phyloP scores from a whole-genome alignment of 1,140 invertebrate species.

The Zaprionus tsacasi region DNA sequence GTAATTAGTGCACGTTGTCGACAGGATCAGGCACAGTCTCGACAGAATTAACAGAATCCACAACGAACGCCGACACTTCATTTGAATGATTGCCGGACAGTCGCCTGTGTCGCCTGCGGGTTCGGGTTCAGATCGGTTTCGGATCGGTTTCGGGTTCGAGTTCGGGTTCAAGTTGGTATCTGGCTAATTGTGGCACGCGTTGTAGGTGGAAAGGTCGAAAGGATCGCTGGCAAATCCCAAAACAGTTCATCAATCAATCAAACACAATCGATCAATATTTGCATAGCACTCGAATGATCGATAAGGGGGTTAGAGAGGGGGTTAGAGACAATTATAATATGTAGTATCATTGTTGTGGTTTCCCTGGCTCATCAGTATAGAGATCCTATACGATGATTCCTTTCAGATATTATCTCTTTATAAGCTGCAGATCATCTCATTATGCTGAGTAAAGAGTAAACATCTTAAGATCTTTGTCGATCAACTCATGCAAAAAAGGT shows the following conservation, averaged over 20 bases:
- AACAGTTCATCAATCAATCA: constrained; percentile 30
- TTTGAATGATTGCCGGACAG: constrained; percentile 39
- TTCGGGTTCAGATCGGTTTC: background rate
- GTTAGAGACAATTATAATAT: background rate
- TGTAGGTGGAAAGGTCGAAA: constrained; percentile 20
- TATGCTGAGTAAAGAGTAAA: background rate
- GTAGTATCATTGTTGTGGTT: background rate
- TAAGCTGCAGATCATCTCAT: background rate
- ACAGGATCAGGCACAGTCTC: constrained; percentile 24
- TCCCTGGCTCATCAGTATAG: background rate
- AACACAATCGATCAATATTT: constrained; percentile 36
- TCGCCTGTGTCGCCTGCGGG: background rate
- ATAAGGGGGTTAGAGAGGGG: constrained; percentile 12
- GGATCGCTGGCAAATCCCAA: background rate
- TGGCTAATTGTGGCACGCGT: constrained; percentile 30
- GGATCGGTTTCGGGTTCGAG: constrained; percentile 18
- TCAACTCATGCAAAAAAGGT: background rate
- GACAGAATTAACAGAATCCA: constrained; percentile 27
- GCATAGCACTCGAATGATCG: constrained; percentile 28
- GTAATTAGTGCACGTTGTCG: constrained; percentile 46
- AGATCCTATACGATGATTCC: background rate
- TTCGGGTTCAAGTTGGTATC: constrained; percentile 38
- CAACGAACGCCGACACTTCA: constrained; percentile 28
- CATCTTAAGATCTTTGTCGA: background rate
- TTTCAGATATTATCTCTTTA: background rate